Base-by-base conservation (phyloP, 2,797 vertebrate species). In the Syngnathus rostellatus region DNA sequence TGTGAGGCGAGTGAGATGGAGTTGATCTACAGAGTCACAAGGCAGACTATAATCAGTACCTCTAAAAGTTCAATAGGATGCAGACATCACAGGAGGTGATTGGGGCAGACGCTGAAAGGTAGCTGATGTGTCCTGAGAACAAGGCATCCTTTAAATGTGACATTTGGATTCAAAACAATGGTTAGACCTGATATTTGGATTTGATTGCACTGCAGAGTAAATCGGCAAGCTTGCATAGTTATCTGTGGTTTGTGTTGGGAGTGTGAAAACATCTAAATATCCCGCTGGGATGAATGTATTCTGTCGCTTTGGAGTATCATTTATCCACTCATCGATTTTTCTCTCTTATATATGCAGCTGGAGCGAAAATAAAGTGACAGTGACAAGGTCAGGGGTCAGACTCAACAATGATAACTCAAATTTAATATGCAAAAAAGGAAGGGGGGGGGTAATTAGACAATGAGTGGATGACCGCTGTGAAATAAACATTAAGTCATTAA, bases 401-500 rank as follows among this genome's bases (percentile, higher is more conserved):
- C 63, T 72, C 48, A 65, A 57, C 66, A 61, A 41, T 23, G 41
- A 60, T 16, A 68, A 70, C 67, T 71, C 25, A 67, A 59, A 75
- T 68, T 83, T 83, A 50, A 66, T 53, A 82, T 77, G 70, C 67
- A 55, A 69, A 51, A 64, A 77, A 72, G 65, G 31, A 31, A 31
- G 31, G 31, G 31, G 31, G 50, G 17, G 23, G 70, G 75, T 85
- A 63, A 68, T 84, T 82, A 75, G 70, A 77, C 76, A 83, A 72
- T 81, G 79, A 85, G 85, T 71, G 78, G 76, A 80, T 70, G 76
- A 80, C 80, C 82, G 83, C 82, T 87, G 83, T 88, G 89, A 90
- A 89, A 90, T 84, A 88, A 89, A 90, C 83, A 81, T 78, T 86
- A 88, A 85, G 86, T 77, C 83, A 87, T 92, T 87, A 88, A 78